These are phyloP conservation scores for Fistularia tabacaria DNA, from an alignment of 2,797 vertebrate species.

Conservation along the genomic window DNA sequence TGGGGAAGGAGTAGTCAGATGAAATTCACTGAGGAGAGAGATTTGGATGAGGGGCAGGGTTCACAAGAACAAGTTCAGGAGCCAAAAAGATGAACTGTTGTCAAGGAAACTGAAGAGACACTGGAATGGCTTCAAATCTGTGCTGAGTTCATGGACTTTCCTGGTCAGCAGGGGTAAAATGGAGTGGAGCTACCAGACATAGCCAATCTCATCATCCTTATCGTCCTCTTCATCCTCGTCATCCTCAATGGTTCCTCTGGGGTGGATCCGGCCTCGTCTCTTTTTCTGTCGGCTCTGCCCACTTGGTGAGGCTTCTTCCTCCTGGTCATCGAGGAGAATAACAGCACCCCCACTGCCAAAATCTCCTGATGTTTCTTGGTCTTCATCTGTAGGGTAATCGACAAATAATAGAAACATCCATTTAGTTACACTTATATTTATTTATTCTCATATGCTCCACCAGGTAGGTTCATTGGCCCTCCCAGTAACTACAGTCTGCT, in stretches of 20 bases:
- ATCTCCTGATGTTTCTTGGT: conserved; percentile 93
- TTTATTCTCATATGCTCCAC: no score
- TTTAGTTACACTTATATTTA: no score
- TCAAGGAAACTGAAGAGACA: conserved; percentile 58
- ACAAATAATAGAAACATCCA: no score
- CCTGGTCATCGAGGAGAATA: conserved; percentile 87
- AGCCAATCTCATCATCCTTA: conserved; percentile 92
- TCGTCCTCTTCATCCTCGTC: conserved; percentile 93
- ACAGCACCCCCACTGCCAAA: conserved; percentile 89
- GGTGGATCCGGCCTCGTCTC: conserved; percentile 81
- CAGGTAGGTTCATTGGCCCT: no score
- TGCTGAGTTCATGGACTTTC: conserved; percentile 81
- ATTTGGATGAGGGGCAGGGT: conserved; percentile 31
- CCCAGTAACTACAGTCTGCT: no score
- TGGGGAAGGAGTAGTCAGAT: conserved; percentile 27
- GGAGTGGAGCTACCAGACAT: conserved; percentile 90
- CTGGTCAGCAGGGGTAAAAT: conserved; percentile 58
- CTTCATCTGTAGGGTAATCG: conserved; percentile 86
- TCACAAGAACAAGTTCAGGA: conserved; percentile 43
- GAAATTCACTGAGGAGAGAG: conserved; percentile 44
- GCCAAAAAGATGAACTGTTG: conserved; percentile 49
- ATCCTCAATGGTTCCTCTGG: conserved; percentile 86
- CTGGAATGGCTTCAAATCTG: conserved; percentile 84
- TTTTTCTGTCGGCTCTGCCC: conserved; percentile 78
- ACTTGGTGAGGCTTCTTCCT: conserved; percentile 76